Conservation (phyloP, 2,888 invertebrate genomes). For the Acrocera orbiculus region DNA sequence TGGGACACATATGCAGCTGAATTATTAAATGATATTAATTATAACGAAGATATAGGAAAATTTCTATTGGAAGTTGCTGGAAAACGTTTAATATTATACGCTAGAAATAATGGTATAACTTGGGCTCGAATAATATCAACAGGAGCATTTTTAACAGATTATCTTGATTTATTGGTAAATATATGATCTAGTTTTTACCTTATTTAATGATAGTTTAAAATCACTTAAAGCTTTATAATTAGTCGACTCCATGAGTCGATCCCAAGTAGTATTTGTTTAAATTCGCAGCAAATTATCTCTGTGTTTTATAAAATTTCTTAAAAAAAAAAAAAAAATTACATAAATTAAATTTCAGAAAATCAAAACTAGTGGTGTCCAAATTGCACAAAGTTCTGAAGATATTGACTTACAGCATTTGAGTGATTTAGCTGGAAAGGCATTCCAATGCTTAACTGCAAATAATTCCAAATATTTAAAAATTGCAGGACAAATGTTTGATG, state of each 20-base stretch:
- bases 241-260: too few relatives aligned
- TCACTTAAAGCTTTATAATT: too few relatives aligned
- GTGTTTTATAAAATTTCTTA: too few relatives aligned
- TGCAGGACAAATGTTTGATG: constrained; percentile 34
- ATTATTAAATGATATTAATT: constrained; percentile 45
- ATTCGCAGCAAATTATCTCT: too few relatives aligned
- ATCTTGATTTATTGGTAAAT: constrained; percentile 50
- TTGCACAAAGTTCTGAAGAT: constrained; percentile 21
- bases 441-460: constrained; percentile 29
- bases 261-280: too few relatives aligned
- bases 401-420: constrained; percentile 24
- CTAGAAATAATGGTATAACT: constrained; percentile 39
- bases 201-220: constrained; percentile 7
- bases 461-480: constrained; percentile 28
- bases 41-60: constrained; percentile 49
- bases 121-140: constrained; percentile 55
- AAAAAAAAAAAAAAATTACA: too few relatives aligned
- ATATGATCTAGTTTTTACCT: constrained; percentile 16
- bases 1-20: constrained; percentile 43
- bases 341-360: constrained; percentile 7
- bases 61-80: constrained; percentile 66
- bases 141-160: constrained; percentile 57
- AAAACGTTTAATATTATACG: constrained; percentile 51
- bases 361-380: constrained; percentile 14
- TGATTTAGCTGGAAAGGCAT: constrained; percentile 27